These are phyloP conservation scores for Erebia palarica DNA, from an alignment of 2,888 invertebrate species.

Conservation along the genomic window DNA sequence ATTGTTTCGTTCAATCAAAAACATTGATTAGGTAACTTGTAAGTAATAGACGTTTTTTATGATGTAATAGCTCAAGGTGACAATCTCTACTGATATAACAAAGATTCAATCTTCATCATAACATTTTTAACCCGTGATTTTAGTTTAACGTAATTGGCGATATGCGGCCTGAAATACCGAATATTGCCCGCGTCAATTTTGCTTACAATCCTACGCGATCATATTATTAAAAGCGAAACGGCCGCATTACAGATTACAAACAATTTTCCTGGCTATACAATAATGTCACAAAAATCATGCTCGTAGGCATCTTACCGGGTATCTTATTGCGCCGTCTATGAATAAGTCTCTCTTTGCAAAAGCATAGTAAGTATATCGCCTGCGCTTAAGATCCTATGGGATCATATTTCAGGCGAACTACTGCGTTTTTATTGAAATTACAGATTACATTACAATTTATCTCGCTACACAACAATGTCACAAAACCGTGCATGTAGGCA, in stretches of 20 bases:
- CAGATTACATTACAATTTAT: conserved; percentile 58
- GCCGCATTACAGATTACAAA: conserved; percentile 69
- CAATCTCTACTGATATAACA: too few species aligned
- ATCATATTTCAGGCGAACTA: conserved; percentile 66
- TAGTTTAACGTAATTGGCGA: too few species aligned
- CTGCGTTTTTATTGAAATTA: too few species aligned
- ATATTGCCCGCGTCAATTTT: conserved; percentile 58
- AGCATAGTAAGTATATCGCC: conserved; percentile 52
- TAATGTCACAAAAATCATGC: too few species aligned
- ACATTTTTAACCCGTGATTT: too few species aligned
- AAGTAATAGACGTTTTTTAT: too few species aligned
- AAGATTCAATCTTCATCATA: too few species aligned
- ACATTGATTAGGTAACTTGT: too few species aligned
- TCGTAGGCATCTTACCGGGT: neutral
- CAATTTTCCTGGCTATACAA: conserved; percentile 59
- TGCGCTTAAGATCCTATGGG: conserved; percentile 62
- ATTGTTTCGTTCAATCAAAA: neutral
- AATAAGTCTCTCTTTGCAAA: conserved; percentile 50
- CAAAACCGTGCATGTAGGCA: neutral
- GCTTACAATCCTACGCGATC: conserved; percentile 62
- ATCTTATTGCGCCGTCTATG: conserved; percentile 30
- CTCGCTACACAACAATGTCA: too few species aligned
- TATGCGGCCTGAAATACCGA: too few species aligned
- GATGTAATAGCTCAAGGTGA: too few species aligned
- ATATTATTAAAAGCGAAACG: conserved; percentile 64